Evolutionary conservation across 2,888 invertebrate genomes (phyloP).

Genomic region (Meghimatium bilineatum): DNA sequence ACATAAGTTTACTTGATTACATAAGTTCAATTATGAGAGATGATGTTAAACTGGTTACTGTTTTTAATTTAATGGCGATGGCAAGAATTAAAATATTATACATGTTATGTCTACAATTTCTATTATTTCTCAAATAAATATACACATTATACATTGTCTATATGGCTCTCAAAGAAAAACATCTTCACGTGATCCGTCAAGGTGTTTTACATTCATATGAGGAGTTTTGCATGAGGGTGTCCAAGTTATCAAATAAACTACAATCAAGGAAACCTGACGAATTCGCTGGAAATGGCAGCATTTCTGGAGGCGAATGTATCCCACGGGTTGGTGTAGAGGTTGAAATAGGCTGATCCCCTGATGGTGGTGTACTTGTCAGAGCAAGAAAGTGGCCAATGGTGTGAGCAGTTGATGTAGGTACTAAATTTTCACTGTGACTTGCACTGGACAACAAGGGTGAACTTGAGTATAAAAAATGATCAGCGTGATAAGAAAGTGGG

Average conservation of each 20-base stretch:
- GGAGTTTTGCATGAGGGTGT: slow-evolving; percentile 31
- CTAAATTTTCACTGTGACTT: background rate
- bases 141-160: too few species aligned
- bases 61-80: too few species aligned
- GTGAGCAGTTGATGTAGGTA: background rate
- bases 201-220: slow-evolving; percentile 15
- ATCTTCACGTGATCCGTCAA: background rate
- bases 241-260: slow-evolving; percentile 43
- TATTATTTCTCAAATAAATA: too few species aligned
- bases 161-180: background rate
- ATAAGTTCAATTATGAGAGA: too few species aligned
- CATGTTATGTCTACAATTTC: too few species aligned
- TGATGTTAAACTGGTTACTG: too few species aligned
- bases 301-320: slow-evolving; percentile 4
- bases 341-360: slow-evolving; percentile 5
- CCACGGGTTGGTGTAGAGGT: slow-evolving; percentile 8
- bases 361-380: slow-evolving; percentile 16
- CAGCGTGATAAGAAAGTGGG: background rate
- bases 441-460: background rate
- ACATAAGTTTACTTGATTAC: too few species aligned
- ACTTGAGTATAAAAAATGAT: background rate
- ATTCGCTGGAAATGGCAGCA: background rate
- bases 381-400: background rate
- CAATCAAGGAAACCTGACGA: slow-evolving; percentile 33
- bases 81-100: too few species aligned